phyloP scores from a whole-genome alignment of 2,888 invertebrate species.

The Dione juno region DNA sequence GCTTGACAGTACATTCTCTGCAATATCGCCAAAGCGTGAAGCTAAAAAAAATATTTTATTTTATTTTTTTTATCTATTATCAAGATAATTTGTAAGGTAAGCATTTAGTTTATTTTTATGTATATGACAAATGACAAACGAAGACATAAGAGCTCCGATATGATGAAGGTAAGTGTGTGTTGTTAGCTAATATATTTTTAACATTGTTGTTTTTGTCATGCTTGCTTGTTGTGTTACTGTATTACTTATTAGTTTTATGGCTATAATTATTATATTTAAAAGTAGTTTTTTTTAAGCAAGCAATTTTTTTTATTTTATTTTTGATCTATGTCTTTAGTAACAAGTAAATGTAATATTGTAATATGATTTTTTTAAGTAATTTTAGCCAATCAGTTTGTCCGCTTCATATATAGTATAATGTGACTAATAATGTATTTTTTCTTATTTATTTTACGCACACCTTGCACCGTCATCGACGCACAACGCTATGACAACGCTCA shows the following conservation, averaged over 20 bases:
- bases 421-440: conserved; percentile 41
- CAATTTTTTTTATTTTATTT: too few relatives aligned
- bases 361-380: neutral
- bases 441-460: conserved; percentile 44
- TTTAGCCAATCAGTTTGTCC: conserved; percentile 22
- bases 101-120: neutral
- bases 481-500: conserved; percentile 39
- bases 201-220: too few relatives aligned
- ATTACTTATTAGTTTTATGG: too few relatives aligned
- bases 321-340: too few relatives aligned
- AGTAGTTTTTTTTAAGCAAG: too few relatives aligned
- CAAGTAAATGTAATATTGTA: too few relatives aligned
- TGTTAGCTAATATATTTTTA: too few relatives aligned
- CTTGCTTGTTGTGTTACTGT: too few relatives aligned
- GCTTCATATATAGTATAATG: conserved; percentile 33
- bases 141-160: neutral
- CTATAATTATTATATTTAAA: too few relatives aligned
- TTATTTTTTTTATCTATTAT: too few relatives aligned
- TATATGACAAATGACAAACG: neutral
- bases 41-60: too few relatives aligned
- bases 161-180: neutral
- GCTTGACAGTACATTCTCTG: neutral
- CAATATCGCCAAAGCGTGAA: too few relatives aligned
- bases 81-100: neutral
- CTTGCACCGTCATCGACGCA: conserved; percentile 46